Evolutionary conservation across 1,140 invertebrate species (phyloP).

Genomic region (Heterodera schachtii): DNA sequence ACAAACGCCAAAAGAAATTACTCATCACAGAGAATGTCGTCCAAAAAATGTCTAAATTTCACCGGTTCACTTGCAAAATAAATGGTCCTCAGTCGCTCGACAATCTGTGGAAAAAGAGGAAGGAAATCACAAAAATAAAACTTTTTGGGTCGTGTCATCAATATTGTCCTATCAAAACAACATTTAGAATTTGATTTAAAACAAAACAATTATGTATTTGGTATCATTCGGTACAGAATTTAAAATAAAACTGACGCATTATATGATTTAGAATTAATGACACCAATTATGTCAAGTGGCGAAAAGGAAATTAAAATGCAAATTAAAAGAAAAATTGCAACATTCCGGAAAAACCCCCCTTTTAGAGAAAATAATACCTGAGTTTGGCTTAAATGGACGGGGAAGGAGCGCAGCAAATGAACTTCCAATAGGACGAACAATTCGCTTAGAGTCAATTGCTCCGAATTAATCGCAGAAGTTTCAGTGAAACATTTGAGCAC

Average conservation of each 20-base stretch:
- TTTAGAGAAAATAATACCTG: neutral
- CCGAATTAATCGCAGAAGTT: neutral
- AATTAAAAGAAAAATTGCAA: too few relatives aligned
- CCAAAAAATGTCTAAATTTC: neutral
- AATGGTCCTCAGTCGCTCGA: neutral
- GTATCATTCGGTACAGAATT: too few relatives aligned
- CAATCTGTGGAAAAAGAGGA: neutral
- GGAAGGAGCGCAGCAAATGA: neutral
- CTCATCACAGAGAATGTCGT: constrained; percentile 1
- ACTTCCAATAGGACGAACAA: neutral
- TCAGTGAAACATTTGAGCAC: constrained; percentile 11
- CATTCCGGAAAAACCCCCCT: too few relatives aligned
- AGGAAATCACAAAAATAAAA: too few relatives aligned
- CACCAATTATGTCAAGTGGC: too few relatives aligned
- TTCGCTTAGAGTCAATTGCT: neutral
- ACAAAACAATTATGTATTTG: too few relatives aligned
- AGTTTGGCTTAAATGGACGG: constrained; percentile 5
- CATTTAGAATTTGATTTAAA: too few relatives aligned
- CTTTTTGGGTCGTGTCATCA: too few relatives aligned
- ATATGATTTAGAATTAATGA: too few relatives aligned
- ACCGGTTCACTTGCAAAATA: neutral
- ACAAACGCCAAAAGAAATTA: neutral
- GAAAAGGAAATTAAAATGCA: too few relatives aligned
- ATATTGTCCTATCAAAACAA: too few relatives aligned
- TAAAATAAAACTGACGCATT: too few relatives aligned